Evolutionary conservation across 2,797 vertebrate species (phyloP).

Genomic region (Clarias platycephalus): DNA sequence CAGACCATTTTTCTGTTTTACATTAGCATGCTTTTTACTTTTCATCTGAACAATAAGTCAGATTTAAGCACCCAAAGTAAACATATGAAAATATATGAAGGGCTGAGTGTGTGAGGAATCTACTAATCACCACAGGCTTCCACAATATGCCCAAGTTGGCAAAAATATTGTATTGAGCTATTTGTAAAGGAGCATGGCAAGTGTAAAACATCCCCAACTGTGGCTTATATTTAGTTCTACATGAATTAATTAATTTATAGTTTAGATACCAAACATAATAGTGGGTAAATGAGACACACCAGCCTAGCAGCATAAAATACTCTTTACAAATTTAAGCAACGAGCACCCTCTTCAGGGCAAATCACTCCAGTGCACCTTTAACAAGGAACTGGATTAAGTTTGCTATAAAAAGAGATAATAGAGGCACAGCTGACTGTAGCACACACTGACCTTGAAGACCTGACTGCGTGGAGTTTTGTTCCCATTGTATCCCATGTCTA

Average conservation of each 20-base stretch:
- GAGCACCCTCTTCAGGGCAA: slow-evolving; percentile 38
- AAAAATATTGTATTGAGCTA: not conserved
- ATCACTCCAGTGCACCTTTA: slow-evolving; percentile 15
- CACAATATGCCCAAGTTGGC: not conserved
- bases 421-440: not conserved
- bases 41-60: not conserved
- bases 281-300: not conserved
- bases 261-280: not conserved
- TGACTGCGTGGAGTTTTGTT: slow-evolving; percentile 98
- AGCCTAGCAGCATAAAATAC: not conserved
- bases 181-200: not conserved
- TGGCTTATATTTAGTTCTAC: not conserved
- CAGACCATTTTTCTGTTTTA: not conserved
- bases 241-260: not conserved
- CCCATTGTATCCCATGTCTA: slow-evolving; percentile 97
- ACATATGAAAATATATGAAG: slow-evolving; percentile 3
- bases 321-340: not conserved
- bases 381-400: not conserved
- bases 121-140: not conserved
- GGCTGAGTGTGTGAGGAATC: not conserved
- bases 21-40: not conserved
- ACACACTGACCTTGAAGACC: slow-evolving; percentile 92
- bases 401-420: slow-evolving; percentile 15
- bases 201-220: not conserved
- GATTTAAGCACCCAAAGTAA: not conserved